phyloP scores from a whole-genome alignment of 2,113 vertebrate species.

The Pogona vitticeps region DNA sequence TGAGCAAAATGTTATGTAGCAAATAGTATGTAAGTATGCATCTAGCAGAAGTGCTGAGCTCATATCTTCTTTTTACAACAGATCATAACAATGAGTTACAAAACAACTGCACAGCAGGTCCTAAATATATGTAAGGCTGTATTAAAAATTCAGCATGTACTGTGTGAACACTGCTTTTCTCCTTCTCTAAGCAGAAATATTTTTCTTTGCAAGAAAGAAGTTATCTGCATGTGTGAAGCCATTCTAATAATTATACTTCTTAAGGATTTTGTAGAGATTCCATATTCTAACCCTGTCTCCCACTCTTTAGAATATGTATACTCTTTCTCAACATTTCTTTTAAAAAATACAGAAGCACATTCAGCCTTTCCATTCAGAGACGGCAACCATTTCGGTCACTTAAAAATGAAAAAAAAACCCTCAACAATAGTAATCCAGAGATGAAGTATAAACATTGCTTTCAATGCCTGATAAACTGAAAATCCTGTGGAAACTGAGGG shows the following conservation, averaged over 20 bases:
- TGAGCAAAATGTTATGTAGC: not conserved
- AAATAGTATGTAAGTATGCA: not conserved
- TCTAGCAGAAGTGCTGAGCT: not conserved
- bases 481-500: not conserved
- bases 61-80: not conserved
- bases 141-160: not conserved
- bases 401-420: not conserved
- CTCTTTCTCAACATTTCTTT: not conserved
- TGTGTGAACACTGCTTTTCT: not conserved
- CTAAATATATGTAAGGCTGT: not conserved
- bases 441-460: too few relatives aligned
- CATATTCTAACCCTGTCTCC: not conserved
- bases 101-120: not conserved
- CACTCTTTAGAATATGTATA: too few relatives aligned
- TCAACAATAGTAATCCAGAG: not conserved
- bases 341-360: not conserved
- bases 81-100: not conserved
- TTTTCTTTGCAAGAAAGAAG: not conserved
- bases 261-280: too few relatives aligned
- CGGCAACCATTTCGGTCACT: not conserved
- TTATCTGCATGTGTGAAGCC: not conserved
- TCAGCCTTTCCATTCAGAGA: not conserved
- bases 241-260: not conserved
- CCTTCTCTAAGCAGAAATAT: not conserved
- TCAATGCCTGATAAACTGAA: not conserved